phyloP scores from a whole-genome alignment of 2,888 invertebrate genomes.

The Electrophaes corylata region DNA sequence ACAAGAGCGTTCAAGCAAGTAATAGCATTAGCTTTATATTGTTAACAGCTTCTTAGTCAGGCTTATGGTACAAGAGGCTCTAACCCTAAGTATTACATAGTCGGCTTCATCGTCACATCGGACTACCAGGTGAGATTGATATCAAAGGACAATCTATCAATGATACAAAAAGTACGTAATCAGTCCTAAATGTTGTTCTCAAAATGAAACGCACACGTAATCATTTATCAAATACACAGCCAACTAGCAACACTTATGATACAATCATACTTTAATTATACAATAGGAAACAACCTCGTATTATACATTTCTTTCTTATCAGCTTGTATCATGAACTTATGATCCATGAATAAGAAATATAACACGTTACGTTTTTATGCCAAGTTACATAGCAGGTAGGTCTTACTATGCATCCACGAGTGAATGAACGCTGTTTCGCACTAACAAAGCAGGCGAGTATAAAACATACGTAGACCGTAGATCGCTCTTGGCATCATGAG shows the following conservation, averaged over 20 bases:
- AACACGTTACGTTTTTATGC: constrained; percentile 11
- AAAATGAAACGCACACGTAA: neutral
- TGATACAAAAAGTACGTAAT: too few relatives aligned
- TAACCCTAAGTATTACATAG: too few relatives aligned
- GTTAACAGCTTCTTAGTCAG: neutral
- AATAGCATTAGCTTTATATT: neutral
- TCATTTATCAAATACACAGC: constrained; percentile 2
- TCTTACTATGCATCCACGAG: constrained; percentile 16
- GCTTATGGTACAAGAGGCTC: too few relatives aligned
- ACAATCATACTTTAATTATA: constrained; percentile 5
- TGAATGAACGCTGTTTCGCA: constrained; percentile 43
- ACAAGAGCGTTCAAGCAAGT: neutral
- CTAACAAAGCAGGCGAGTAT: constrained; percentile 29
- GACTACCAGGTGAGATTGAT: too few relatives aligned
- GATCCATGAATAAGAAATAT: constrained; percentile 20
- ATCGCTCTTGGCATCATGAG: constrained; percentile 33
- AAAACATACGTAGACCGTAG: constrained; percentile 28
- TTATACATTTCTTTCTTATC: constrained; percentile 17
- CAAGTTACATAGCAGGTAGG: constrained; percentile 10
- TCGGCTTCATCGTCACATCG: too few relatives aligned
- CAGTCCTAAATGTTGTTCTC: too few relatives aligned
- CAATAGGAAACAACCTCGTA: constrained; percentile 18
- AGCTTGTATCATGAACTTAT: constrained; percentile 8
- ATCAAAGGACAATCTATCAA: too few relatives aligned
- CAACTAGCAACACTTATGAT: constrained; percentile 6